These are phyloP conservation scores for Schizopygopsis malacanthus DNA, from an alignment of 2,797 vertebrate genomes.

Conservation along the genomic window DNA sequence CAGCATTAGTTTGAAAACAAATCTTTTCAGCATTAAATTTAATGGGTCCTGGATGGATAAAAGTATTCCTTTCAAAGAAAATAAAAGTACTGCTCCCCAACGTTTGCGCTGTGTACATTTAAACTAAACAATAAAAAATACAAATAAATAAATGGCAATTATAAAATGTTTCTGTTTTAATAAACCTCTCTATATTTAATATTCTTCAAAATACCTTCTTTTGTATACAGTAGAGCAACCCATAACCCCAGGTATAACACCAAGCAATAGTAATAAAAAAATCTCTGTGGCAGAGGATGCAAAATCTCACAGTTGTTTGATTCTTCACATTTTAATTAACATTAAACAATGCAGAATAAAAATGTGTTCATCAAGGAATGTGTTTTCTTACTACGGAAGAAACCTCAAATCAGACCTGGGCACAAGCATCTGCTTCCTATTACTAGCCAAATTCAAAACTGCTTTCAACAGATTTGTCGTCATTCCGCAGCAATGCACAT, in stretches of 20 bases:
- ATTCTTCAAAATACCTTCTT: neutral
- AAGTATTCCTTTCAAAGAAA: too few species aligned
- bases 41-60: too few species aligned
- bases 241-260: neutral
- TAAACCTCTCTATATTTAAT: neutral
- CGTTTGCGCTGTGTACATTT: too few species aligned
- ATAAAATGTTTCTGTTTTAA: neutral
- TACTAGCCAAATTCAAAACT: conserved; percentile 18
- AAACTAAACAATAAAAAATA: too few species aligned
- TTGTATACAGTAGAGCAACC: neutral
- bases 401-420: conserved; percentile 22
- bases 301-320: neutral
- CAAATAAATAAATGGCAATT: too few species aligned
- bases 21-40: too few species aligned
- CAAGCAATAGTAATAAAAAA: neutral
- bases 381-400: neutral
- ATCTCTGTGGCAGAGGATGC: neutral
- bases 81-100: neutral
- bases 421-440: conserved; percentile 24
- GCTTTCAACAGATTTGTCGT: conserved; percentile 15
- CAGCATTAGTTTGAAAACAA: too few species aligned
- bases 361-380: conserved; percentile 12
- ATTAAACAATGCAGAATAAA: neutral
- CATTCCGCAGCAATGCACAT: conserved; percentile 41
- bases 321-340: neutral